Percentiles rank a stretch among this genome's conserved stretches.
Evolutionary conservation across 2,888 invertebrate genomes (phyloP).

Genomic region (Trichacis sp.): DNA sequence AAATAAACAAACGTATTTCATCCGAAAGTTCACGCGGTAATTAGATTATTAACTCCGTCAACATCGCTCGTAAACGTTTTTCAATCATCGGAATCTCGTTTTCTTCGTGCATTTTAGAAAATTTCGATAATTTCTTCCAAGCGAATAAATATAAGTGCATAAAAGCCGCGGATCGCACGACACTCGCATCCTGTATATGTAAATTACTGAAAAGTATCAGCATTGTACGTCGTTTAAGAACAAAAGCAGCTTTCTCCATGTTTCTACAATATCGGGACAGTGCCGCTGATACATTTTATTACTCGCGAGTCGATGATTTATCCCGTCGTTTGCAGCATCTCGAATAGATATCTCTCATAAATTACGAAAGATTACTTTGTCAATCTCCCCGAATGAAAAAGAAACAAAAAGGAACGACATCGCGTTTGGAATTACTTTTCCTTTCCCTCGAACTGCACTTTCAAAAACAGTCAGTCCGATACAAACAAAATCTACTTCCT

Average conservation of each 20-base stretch:
- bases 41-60: neutral
- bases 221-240: constrained; percentile 28
- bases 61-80: neutral
- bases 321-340: constrained; percentile 28
- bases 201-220: constrained; percentile 36
- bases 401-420: neutral
- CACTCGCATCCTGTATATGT: constrained; percentile 22
- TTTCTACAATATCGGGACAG: constrained; percentile 21
- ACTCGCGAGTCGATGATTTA: constrained; percentile 33
- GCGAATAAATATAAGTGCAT: constrained; percentile 31
- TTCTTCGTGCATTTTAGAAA: constrained; percentile 25
- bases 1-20: neutral
- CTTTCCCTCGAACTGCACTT: no score
- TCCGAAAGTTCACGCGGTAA: neutral
- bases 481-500: no score
- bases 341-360: constrained; percentile 29
- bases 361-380: constrained; percentile 25
- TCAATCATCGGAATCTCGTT: neutral
- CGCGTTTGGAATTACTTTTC: neutral
- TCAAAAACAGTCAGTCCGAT: no score
- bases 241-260: constrained; percentile 40
- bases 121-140: neutral
- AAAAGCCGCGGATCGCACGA: constrained; percentile 20
- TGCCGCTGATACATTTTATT: constrained; percentile 36
- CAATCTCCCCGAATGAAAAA: neutral